phyloP scores from a whole-genome alignment of 1,140 invertebrate species.

The Tachypleus tridentatus region DNA sequence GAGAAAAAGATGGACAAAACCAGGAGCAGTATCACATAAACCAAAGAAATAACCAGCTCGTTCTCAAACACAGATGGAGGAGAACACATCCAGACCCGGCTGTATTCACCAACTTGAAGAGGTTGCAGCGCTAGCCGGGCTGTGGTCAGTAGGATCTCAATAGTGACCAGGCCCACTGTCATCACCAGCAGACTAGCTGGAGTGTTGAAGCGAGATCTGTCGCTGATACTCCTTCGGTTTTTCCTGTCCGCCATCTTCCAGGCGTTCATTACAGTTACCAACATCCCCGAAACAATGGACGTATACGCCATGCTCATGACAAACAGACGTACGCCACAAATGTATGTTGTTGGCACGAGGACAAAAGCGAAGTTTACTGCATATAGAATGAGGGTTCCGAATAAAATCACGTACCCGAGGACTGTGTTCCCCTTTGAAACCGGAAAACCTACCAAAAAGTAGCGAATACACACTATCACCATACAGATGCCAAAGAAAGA shows the following conservation, averaged over 20 bases:
- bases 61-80: slow-evolving; percentile 34
- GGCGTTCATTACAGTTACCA: slow-evolving; percentile 39
- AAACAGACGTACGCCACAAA: slow-evolving; percentile 38
- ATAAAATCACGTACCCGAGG: slow-evolving; percentile 38
- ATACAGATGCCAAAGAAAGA: slow-evolving; percentile 32
- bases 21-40: slow-evolving; percentile 39
- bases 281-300: slow-evolving; percentile 35
- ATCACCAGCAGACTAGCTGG: slow-evolving; percentile 36
- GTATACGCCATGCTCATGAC: slow-evolving; percentile 37
- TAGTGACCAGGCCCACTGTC: slow-evolving; percentile 31
- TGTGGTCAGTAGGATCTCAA: slow-evolving; percentile 35
- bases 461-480: slow-evolving; percentile 35
- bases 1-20: slow-evolving; percentile 34
- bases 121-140: slow-evolving; percentile 38
- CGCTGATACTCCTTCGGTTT: slow-evolving; percentile 28
- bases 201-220: slow-evolving; percentile 27
- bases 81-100: slow-evolving; percentile 25
- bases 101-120: slow-evolving; percentile 24
- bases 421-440: slow-evolving; percentile 37
- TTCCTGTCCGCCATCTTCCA: slow-evolving; percentile 32
- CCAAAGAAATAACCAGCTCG: slow-evolving; percentile 37
- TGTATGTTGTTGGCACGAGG: slow-evolving; percentile 33
- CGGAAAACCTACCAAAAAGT: slow-evolving; percentile 38
- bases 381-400: slow-evolving; percentile 38
- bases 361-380: slow-evolving; percentile 39